phyloP scores from a whole-genome alignment of 2,797 vertebrate genomes.

The Gobionotothen gibberifrons region DNA sequence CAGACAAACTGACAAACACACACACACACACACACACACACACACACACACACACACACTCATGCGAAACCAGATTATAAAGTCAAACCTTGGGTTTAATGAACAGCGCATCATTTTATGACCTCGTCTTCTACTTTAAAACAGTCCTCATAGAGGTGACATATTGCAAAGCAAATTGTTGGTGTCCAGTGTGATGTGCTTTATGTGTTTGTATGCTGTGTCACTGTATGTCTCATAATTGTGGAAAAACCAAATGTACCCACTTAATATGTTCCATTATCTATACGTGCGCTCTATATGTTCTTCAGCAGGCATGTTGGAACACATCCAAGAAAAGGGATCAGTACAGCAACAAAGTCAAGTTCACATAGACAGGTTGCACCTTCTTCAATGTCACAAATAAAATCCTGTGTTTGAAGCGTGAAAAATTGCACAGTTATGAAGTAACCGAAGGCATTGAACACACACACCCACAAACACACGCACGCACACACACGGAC shows the following conservation, averaged over 20 bases:
- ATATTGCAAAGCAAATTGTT: slow-evolving; percentile 64
- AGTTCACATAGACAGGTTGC: neutral
- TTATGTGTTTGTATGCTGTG: slow-evolving; percentile 30
- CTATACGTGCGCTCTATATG: neutral
- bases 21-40: neutral
- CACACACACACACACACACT: neutral
- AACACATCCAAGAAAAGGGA: neutral
- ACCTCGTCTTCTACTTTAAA: slow-evolving; percentile 43
- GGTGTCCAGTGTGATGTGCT: slow-evolving; percentile 53
- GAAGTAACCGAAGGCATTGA: neutral
- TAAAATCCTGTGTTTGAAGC: slow-evolving; percentile 5
- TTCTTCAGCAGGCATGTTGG: neutral
- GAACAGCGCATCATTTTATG: slow-evolving; percentile 54
- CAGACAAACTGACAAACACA: neutral
- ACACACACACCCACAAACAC: slow-evolving; percentile 10
- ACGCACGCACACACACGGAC: neutral
- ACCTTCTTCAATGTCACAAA: neutral
- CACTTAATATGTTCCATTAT: slow-evolving; percentile 15
- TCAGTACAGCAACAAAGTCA: no score
- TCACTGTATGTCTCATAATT: slow-evolving; percentile 39
- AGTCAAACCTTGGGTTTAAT: slow-evolving; percentile 66
- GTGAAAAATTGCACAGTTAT: neutral
- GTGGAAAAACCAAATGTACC: slow-evolving; percentile 39
- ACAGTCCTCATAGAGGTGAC: slow-evolving; percentile 60
- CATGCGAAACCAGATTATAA: slow-evolving; percentile 21